Percentiles rank a stretch among this genome's conserved stretches.
These are phyloP conservation scores for Alligator sinensis DNA, from an alignment of 2,113 vertebrate species.

Conservation along the genomic window DNA sequence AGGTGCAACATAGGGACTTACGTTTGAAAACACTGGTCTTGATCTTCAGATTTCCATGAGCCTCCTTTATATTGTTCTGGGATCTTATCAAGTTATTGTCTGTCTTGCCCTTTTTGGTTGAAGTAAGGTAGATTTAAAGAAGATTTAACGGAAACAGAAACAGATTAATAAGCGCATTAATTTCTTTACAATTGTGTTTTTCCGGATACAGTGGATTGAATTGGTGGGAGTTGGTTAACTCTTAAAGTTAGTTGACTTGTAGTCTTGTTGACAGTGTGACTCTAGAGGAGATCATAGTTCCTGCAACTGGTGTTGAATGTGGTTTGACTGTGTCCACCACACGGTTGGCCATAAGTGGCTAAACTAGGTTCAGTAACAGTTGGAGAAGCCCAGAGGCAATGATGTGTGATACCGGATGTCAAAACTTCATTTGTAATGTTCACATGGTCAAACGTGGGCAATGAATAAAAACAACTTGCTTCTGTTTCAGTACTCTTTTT, in stretches of 20 bases:
- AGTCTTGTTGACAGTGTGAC: background rate
- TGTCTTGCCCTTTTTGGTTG: background rate
- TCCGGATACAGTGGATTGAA: rapidly evolving
- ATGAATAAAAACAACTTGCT: background rate
- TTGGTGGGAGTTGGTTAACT: background rate
- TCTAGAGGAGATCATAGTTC: background rate
- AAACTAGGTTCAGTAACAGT: background rate
- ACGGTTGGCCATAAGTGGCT: too few species aligned
- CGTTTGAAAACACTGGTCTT: background rate
- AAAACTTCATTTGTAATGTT: rapidly evolving
- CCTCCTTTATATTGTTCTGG: background rate
- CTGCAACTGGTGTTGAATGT: background rate
- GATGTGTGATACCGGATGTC: background rate
- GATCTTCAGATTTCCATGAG: background rate
- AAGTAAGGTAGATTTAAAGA: background rate
- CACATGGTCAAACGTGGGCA: rapidly evolving
- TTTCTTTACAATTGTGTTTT: background rate
- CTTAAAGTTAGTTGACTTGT: rapidly evolving
- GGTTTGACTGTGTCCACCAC: background rate
- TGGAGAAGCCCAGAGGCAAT: background rate
- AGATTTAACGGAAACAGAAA: background rate
- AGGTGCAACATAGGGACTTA: background rate
- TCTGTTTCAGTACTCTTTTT: background rate
- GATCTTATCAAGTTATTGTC: background rate
- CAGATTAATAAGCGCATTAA: background rate